Evolutionary conservation across 2,888 invertebrate genomes (phyloP), one percentile per base, ranked within the genome.

Genomic region (Drosophila rellima): DNA sequence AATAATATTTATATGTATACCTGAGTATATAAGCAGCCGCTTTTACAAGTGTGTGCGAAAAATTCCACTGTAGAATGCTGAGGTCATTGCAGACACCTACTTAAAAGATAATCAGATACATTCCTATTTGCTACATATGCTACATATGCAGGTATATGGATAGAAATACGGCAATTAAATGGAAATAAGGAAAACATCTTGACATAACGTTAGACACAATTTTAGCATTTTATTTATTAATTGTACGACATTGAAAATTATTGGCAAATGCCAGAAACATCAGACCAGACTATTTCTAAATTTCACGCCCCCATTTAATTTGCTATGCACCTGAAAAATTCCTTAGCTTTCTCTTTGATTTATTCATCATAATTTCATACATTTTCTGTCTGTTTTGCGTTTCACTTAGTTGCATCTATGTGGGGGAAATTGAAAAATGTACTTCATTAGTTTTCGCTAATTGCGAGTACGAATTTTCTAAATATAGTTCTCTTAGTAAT

Each of bases 51-150:
- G 78, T 77, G 69, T 55, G 76, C 45, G 37, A 74, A 65, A 76
- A 74, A 82, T 85, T 86, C 88, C 79, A 73, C 60, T 62, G 55
- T 71, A 66, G 68, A 77, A 51, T 69, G 78, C 74, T 81, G 84
- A 85, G 88, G 84, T 86, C 84, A 77, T 65, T 62, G 55, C 62
- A 63, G 62, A 70, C 44, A 73, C 39, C 8, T 48, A 48, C 48
- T 37, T 57, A 47, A 57, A 48, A 59, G 54, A 56, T 40, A 54
- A 59, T 23, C 13, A 44, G n/a, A 31, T 26, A 47, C 44, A 37
- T 54, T 10, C 8, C 15, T 18, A 20, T 6, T 6, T 20, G 20
- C 18, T 2, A 20, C n/a, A n/a, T n/a, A n/a, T n/a, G 17, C 20
- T 29, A 45, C 15, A 33, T 35, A 47, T 35, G 17, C 44, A 64